These are phyloP conservation scores for Heterotilapia buettikoferi DNA, from an alignment of 2,113 vertebrate species.

Conservation along the genomic window DNA sequence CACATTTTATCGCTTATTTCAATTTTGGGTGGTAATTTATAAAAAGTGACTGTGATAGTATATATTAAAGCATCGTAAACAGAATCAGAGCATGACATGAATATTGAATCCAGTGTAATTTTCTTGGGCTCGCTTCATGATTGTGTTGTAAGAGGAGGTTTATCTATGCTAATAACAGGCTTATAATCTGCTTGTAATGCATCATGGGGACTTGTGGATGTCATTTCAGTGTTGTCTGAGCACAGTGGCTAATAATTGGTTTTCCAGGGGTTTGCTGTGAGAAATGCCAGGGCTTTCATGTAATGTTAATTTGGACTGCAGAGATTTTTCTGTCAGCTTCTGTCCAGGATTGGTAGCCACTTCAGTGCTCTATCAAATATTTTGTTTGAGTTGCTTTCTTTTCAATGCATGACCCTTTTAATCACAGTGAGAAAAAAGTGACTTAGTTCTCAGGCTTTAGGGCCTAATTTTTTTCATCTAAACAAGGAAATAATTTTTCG, in stretches of 20 bases:
- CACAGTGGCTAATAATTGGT: constrained; percentile 15
- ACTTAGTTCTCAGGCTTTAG: neutral
- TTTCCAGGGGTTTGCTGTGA: constrained; percentile 1
- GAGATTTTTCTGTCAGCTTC: constrained; percentile 6
- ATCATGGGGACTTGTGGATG: constrained; percentile 18
- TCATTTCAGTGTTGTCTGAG: constrained; percentile 20
- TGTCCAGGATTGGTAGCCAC: neutral
- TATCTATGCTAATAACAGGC: constrained; percentile 28
- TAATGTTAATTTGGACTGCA: neutral
- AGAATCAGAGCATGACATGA: neutral
- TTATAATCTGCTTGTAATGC: constrained; percentile 27
- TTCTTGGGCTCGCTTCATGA: neutral
- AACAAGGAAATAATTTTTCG: constrained; percentile 25
- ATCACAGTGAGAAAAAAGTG: neutral
- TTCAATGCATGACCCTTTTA: neutral
- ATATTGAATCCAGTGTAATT: neutral
- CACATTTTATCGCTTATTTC: constrained; percentile 9
- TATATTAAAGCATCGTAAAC: constrained; percentile 10
- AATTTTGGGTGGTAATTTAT: constrained; percentile 8
- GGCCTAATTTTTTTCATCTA: neutral
- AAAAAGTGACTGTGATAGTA: neutral
- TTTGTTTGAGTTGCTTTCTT: neutral
- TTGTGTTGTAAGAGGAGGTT: constrained; percentile 12
- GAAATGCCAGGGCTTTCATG: neutral
- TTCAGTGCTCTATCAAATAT: neutral